Conservation (phyloP, 2,113 vertebrate species). For the Saguinus midas region DNA sequence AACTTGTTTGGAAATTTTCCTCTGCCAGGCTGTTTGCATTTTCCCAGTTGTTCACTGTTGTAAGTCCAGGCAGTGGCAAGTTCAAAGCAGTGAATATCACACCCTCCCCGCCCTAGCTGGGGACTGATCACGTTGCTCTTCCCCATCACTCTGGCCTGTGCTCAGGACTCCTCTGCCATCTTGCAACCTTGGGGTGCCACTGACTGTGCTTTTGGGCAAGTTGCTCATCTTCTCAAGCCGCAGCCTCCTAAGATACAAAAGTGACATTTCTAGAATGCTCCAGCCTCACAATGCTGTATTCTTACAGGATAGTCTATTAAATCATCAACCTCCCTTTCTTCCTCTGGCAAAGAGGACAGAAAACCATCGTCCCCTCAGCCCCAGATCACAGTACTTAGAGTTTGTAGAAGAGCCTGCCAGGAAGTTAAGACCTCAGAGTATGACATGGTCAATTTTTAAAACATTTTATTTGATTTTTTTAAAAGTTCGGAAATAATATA, state of each 20-base stretch:
- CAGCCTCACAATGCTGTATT: not conserved
- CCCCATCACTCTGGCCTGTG: not conserved
- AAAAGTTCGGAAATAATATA: not conserved
- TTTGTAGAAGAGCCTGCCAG: not conserved
- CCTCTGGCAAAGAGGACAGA: not conserved
- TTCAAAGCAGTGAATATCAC: not conserved
- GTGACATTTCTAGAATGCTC: not conserved
- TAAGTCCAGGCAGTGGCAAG: not conserved
- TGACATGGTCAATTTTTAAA: not conserved
- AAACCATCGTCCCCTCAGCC: not conserved
- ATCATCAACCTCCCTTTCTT: not conserved
- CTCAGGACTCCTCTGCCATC: not conserved
- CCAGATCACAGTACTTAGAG: not conserved
- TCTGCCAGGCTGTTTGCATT: not conserved
- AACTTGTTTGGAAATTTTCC: not conserved
- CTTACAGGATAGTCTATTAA: not conserved
- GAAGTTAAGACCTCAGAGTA: not conserved
- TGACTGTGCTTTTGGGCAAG: not conserved
- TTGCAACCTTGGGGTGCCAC: not conserved
- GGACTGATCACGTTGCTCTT: fast-evolving
- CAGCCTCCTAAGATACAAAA: not conserved
- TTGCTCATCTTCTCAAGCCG: not conserved
- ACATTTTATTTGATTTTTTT: not conserved
- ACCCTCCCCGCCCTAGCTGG: not conserved
- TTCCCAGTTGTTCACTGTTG: not conserved